These are phyloP conservation scores for Leiothrix lutea DNA, from an alignment of 2,113 vertebrate genomes.

Conservation along the genomic window DNA sequence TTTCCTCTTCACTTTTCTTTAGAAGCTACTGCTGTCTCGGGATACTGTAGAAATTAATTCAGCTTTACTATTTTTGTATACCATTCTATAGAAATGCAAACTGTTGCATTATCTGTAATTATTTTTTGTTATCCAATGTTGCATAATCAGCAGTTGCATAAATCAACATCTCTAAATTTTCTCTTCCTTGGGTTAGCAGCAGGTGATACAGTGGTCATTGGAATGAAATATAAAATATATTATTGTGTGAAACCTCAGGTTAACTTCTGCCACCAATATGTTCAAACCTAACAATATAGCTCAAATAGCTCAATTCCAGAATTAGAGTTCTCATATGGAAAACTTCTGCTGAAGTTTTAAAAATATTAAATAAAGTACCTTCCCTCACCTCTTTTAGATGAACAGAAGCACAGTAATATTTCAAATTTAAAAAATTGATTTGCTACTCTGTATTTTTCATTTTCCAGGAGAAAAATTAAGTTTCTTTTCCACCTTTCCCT, in stretches of 20 bases:
- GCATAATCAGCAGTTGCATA: not conserved
- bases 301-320: not conserved
- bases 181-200: not conserved
- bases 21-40: not conserved
- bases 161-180: not conserved
- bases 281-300: not conserved
- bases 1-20: not conserved
- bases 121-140: not conserved
- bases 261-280: not conserved
- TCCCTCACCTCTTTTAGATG: not conserved
- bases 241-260: not conserved
- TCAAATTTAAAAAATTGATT: not conserved
- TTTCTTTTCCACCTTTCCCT: not conserved
- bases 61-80: not conserved
- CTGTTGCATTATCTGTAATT: not conserved
- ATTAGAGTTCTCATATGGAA: not conserved
- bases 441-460: not conserved
- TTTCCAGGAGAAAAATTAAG: not conserved
- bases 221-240: not conserved
- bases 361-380: not conserved
- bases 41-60: slow-evolving; percentile 4
- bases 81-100: not conserved
- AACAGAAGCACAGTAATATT: not conserved
- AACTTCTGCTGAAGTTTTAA: not conserved
- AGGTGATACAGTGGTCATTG: not conserved